Conservation (phyloP, 2,888 invertebrate species). For the Ceraclea dissimilis region DNA sequence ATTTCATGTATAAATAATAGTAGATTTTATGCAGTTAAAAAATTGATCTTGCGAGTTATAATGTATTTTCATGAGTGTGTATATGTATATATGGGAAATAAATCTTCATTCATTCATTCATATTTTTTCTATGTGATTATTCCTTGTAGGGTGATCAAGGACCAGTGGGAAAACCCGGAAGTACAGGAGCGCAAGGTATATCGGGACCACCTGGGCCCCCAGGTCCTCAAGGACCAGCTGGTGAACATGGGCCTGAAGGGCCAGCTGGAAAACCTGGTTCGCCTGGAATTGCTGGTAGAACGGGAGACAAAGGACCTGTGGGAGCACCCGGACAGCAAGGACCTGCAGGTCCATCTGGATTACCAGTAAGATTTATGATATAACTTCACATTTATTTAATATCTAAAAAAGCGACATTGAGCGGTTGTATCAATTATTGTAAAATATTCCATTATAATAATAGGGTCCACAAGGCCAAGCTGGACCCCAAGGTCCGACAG, state of each 20-base stretch:
- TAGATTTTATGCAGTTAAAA: too few species aligned
- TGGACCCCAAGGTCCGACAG: conserved; percentile 61
- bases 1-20: too few species aligned
- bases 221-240: conserved; percentile 58
- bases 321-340: conserved; percentile 60
- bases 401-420: too few species aligned
- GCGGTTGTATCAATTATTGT: too few species aligned
- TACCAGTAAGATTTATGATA: conserved; percentile 48
- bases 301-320: conserved; percentile 69
- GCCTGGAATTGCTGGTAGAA: conserved; percentile 62
- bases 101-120: too few species aligned
- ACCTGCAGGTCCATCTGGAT: conserved; percentile 58
- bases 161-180: conserved; percentile 60
- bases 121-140: too few species aligned
- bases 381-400: background rate
- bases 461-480: conserved; percentile 60
- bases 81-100: too few species aligned
- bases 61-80: too few species aligned
- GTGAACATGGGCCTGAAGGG: conserved; percentile 53
- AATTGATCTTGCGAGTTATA: too few species aligned
- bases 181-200: conserved; percentile 64
- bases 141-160: conserved; percentile 60
- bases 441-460: conserved; percentile 3
- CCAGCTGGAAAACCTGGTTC: conserved; percentile 62
- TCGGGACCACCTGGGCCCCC: conserved; percentile 58